phyloP scores from a whole-genome alignment of 1,140 invertebrate genomes.

The Contarinia nasturtii region DNA sequence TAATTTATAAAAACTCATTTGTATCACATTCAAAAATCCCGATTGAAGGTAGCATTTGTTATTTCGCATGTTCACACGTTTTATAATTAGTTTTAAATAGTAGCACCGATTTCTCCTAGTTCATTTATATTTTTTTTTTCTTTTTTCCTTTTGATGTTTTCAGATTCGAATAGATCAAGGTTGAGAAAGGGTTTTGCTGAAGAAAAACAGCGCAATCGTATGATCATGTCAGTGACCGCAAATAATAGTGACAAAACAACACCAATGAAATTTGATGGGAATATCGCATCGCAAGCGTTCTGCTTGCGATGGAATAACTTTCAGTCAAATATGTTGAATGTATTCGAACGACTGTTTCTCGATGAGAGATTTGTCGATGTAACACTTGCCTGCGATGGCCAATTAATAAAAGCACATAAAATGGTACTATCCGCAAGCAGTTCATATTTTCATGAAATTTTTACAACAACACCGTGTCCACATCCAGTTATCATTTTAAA shows the following conservation, averaged over 20 bases:
- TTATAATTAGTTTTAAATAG: no score
- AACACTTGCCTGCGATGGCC: constrained; percentile 70
- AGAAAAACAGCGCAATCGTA: no score
- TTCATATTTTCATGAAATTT: constrained; percentile 76
- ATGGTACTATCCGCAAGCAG: constrained; percentile 83
- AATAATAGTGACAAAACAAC: neutral
- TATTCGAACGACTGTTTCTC: constrained; percentile 79
- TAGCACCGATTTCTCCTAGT: no score
- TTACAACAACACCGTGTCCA: constrained; percentile 79
- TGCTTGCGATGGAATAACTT: constrained; percentile 91
- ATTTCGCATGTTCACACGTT: no score
- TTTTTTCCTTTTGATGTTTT: no score
- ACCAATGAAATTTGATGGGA: neutral
- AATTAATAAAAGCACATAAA: constrained; percentile 79
- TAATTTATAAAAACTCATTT: no score
- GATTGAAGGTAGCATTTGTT: no score
- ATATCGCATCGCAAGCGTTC: constrained; percentile 27
- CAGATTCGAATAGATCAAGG: no score
- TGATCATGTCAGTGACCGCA: no score
- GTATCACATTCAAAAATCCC: no score
- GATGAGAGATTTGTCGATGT: constrained; percentile 83
- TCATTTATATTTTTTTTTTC: no score
- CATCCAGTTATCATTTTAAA: constrained; percentile 81
- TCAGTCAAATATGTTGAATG: constrained; percentile 73
- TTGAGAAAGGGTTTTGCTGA: no score